Evolutionary conservation across 2,797 vertebrate genomes (phyloP).

Genomic region (Acanthiza pusilla): DNA sequence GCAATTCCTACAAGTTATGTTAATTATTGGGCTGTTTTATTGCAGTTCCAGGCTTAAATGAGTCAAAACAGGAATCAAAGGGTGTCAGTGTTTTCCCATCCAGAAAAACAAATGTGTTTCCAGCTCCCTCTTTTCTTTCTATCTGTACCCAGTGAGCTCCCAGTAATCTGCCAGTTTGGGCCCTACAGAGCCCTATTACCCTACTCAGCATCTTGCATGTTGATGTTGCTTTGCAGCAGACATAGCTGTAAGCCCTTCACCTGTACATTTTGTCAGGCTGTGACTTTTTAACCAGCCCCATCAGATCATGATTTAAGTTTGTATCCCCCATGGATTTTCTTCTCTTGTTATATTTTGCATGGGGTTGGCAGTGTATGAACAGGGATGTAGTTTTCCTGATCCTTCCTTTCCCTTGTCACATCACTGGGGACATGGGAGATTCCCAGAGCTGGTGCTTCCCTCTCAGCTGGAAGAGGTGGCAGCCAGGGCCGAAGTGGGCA

Average conservation of each 20-base stretch:
- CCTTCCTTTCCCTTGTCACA: neutral
- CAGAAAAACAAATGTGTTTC: neutral
- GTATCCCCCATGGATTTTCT: neutral
- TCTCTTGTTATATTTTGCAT: neutral
- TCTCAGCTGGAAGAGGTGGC: neutral
- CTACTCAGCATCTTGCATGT: accelerated
- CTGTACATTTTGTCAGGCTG: neutral
- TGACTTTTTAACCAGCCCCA: neutral
- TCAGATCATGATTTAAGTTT: neutral
- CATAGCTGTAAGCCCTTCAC: neutral
- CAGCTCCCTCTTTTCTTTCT: neutral
- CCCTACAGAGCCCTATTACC: neutral
- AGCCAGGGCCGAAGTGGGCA: neutral
- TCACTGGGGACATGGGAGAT: accelerated
- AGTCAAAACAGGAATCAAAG: slow-evolving; percentile 14
- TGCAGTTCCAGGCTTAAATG: slow-evolving; percentile 12
- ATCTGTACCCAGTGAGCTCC: neutral
- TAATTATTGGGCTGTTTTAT: neutral
- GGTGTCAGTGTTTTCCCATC: neutral
- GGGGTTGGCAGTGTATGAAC: neutral
- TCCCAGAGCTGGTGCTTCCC: neutral
- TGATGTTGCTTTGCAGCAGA: neutral
- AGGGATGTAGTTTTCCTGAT: neutral
- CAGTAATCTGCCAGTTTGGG: neutral
- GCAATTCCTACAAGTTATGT: neutral